These are phyloP conservation scores for Takifugu ocellatus DNA, from an alignment of 2,797 vertebrate genomes.

Conservation along the genomic window DNA sequence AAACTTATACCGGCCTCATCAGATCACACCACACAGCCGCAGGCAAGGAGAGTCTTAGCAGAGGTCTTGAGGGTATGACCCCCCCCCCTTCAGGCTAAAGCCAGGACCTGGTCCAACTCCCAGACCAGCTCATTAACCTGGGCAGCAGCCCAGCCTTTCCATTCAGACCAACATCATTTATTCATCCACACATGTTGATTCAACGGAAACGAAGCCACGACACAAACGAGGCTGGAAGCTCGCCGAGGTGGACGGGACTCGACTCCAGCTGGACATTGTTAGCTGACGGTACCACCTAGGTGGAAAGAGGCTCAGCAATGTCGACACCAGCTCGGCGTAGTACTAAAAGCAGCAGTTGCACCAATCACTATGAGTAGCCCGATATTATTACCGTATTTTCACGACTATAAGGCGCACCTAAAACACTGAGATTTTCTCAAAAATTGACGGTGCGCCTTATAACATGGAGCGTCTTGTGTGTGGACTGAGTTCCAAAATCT, in stretches of 20 bases:
- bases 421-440: too few relatives aligned
- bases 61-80: constrained; percentile 58
- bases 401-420: too few relatives aligned
- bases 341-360: too few relatives aligned
- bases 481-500: too few relatives aligned
- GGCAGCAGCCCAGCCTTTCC: constrained; percentile 51
- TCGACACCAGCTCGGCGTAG: neutral
- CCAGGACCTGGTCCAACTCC: constrained; percentile 59
- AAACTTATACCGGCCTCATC: constrained; percentile 51
- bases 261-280: constrained; percentile 32
- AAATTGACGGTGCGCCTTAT: too few relatives aligned
- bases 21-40: constrained; percentile 52
- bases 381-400: too few relatives aligned
- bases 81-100: constrained; percentile 51
- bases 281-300: constrained; percentile 11
- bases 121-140: constrained; percentile 79
- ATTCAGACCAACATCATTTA: constrained; percentile 64
- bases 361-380: too few relatives aligned
- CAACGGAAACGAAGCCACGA: constrained; percentile 43
- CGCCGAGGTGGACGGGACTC: constrained; percentile 31
- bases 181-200: constrained; percentile 65
- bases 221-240: constrained; percentile 28
- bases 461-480: too few relatives aligned
- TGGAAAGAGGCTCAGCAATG: neutral
- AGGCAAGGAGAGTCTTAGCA: constrained; percentile 59